Conservation (phyloP, 2,888 invertebrate genomes). For the Sabatieria punctata region DNA sequence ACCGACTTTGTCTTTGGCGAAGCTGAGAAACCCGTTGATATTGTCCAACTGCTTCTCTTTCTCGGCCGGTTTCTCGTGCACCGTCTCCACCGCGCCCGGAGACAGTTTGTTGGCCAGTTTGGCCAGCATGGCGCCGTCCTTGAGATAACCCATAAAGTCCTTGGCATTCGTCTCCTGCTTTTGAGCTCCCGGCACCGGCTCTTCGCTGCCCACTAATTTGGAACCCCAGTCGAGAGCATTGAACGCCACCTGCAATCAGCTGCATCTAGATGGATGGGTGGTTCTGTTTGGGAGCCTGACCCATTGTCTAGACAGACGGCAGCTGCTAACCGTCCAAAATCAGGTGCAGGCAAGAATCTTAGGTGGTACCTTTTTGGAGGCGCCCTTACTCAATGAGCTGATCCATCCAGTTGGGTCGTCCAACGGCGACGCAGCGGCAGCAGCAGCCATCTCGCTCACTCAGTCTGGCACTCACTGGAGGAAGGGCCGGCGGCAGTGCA, state of each 20-base stretch:
- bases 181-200: constrained; percentile 1
- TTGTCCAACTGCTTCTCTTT: constrained; percentile 3
- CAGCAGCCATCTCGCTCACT: too few relatives aligned
- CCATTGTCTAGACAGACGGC: too few relatives aligned
- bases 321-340: too few relatives aligned
- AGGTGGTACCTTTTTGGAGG: too few relatives aligned
- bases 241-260: not conserved
- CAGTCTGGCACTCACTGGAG: too few relatives aligned
- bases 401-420: too few relatives aligned
- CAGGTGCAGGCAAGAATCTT: too few relatives aligned
- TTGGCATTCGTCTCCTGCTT: constrained; percentile 1
- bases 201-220: not conserved
- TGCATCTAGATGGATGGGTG: too few relatives aligned
- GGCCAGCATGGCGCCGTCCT: constrained; percentile 1
- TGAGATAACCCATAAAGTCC: constrained; percentile 2
- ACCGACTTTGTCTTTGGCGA: constrained; percentile 3
- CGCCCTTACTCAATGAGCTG: too few relatives aligned
- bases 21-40: not conserved
- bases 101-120: constrained; percentile 1
- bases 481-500: too few relatives aligned
- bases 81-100: not conserved
- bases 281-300: too few relatives aligned
- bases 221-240: not conserved
- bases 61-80: constrained; percentile 1
- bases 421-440: too few relatives aligned